Percentiles rank a stretch among this genome's conserved stretches.
Evolutionary conservation across 2,888 invertebrate species (phyloP).

Genomic region (Ephialtes manifestator): DNA sequence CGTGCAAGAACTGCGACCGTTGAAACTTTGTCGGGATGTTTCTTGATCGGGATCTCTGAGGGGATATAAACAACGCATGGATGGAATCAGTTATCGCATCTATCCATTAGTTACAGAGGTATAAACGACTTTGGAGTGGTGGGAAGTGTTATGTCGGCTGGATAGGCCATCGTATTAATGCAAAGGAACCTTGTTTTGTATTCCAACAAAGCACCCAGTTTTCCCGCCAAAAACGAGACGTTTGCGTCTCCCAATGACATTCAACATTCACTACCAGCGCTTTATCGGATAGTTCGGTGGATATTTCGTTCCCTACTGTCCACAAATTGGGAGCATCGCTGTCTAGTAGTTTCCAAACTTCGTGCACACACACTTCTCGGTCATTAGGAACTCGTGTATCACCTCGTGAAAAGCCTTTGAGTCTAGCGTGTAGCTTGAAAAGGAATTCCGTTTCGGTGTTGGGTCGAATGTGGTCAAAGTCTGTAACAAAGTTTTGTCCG

Average conservation of each 20-base stretch:
- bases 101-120: background rate
- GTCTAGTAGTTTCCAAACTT: background rate
- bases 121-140: constrained; percentile 17
- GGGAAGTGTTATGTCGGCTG: background rate
- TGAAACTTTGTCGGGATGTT: background rate
- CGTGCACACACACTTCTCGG: background rate
- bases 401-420: background rate
- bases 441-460: background rate
- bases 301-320: background rate
- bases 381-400: background rate
- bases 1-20: background rate
- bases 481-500: background rate
- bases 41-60: background rate
- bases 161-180: background rate
- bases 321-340: background rate
- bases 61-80: background rate
- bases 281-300: background rate
- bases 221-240: background rate
- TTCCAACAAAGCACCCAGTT: background rate
- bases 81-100: constrained; percentile 20
- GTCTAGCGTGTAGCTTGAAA: background rate
- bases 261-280: background rate
- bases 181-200: background rate
- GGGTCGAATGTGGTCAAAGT: background rate
- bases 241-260: background rate